Evolutionary conservation across 2,888 invertebrate genomes (phyloP).

Genomic region (Eretmocerus hayati): DNA sequence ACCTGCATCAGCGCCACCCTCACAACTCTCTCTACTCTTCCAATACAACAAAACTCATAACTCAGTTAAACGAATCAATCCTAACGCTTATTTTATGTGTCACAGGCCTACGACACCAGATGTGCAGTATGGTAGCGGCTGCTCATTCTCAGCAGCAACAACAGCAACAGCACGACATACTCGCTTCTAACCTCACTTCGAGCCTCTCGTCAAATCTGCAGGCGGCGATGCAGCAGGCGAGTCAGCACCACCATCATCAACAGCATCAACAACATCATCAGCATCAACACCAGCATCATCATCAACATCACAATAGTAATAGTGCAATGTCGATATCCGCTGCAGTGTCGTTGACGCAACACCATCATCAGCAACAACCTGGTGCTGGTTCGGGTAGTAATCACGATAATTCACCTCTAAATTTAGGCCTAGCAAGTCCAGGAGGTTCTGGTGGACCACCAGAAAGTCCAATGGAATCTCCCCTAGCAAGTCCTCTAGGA

Average conservation of each 20-base stretch:
- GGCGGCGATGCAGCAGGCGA: constrained; percentile 47
- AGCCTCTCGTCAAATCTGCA: constrained; percentile 41
- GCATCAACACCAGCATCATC: constrained; percentile 32
- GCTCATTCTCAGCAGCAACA: constrained; percentile 49
- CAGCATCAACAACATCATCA: constrained; percentile 38
- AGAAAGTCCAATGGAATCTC: constrained; percentile 55
- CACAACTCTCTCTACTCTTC: too few species aligned
- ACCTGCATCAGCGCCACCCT: too few species aligned
- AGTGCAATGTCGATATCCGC: not conserved
- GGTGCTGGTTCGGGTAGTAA: constrained; percentile 46
- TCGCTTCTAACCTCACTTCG: constrained; percentile 43
- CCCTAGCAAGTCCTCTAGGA: constrained; percentile 57
- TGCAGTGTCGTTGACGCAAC: constrained; percentile 1
- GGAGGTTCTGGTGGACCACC: constrained; percentile 49
- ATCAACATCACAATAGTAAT: constrained; percentile 37
- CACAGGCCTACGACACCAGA: constrained; percentile 68
- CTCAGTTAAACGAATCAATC: too few species aligned
- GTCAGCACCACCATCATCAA: constrained; percentile 38
- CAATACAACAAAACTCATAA: too few species aligned
- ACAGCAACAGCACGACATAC: constrained; percentile 52
- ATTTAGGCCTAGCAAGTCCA: constrained; percentile 51
- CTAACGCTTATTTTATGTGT: too few species aligned
- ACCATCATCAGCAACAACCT: constrained; percentile 11
- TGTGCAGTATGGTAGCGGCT: constrained; percentile 76
- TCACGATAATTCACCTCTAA: constrained; percentile 42